These are phyloP conservation scores for Gorsachius magnificus DNA, from an alignment of 2,797 vertebrate species.

Conservation along the genomic window DNA sequence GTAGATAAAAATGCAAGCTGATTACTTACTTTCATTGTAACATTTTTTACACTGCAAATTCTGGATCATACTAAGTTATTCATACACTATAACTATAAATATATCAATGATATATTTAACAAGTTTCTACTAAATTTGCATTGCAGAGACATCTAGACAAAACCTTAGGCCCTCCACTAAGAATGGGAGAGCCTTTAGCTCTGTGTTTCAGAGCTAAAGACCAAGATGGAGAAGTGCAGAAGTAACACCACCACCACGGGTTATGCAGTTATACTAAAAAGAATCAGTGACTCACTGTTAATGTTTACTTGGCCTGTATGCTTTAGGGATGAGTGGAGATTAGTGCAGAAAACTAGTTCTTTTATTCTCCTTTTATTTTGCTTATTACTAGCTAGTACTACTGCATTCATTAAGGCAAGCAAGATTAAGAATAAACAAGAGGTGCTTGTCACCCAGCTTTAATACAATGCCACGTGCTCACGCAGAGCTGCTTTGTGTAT, in stretches of 20 bases:
- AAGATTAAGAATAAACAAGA: neutral
- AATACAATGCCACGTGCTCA: neutral
- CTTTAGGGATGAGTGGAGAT: neutral
- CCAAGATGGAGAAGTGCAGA: neutral
- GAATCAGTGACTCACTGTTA: neutral
- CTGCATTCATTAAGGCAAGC: neutral
- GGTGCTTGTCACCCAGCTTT: neutral
- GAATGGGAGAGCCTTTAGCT: neutral
- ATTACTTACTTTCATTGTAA: neutral
- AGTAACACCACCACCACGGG: neutral
- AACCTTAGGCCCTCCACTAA: neutral
- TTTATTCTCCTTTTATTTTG: constrained; percentile 3
- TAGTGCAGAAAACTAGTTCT: neutral
- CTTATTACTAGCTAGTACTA: neutral
- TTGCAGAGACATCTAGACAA: neutral
- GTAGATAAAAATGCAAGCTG: neutral
- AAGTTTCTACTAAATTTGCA: neutral
- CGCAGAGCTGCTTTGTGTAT: neutral
- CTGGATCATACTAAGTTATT: neutral
- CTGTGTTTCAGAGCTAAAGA: neutral
- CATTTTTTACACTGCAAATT: neutral
- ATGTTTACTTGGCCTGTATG: constrained; percentile 3
- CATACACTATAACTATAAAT: neutral
- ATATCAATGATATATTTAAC: neutral
- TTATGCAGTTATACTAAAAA: neutral